Base-by-base conservation (phyloP, 2,888 invertebrate genomes). In the Augiades crinisus region DNA sequence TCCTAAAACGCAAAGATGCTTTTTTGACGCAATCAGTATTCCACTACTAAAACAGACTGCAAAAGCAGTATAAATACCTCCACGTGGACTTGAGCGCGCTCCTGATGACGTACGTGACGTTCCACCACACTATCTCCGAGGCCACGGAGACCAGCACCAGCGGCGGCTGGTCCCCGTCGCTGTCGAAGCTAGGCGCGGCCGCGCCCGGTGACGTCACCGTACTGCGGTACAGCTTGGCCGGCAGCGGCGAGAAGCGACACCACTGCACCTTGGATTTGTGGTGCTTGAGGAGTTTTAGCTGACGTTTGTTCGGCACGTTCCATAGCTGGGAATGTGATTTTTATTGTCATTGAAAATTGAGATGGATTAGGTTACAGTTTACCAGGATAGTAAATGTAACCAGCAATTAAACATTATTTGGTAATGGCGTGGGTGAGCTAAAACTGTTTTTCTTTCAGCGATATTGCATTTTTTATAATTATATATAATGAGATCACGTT, bases 81-180 rank as follows among this genome's bases (percentile, higher is more conserved):
- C 69, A 75, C n/a, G 62, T 66, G 44, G 63, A 70, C 19, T 62
- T 70, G 2, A 72, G 70, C 12, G 73, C 62, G 8, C 67, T 65
- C 43, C 73, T 76, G 53, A 82, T 75, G 34, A 84, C 56, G 41
- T 78, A 73, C 0, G 81, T 78, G 19, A 91, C 67, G 62, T 92
- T 87, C 92, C 92, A 92, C 91, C 91, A 92, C 0, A 91, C 90
- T 17, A 92, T 84, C 68, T 92, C 91, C 1, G 91, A 81, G 0
- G 91, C 91, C 70, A 92, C 81, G 13, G 91, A 91, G 4, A 92
- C 86, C 24, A 92, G 72, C 21, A 92, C 89, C 2, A 90, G 56
- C 0, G 91, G 90, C 2, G 86, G 78, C 30, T 76, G 74, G 2
- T 77, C 77, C 0, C 76, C 78, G 4, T 68, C 69, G 2, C 57